These are phyloP conservation scores for Incurvaria masculella DNA, from an alignment of 2,888 invertebrate genomes.

Conservation along the genomic window DNA sequence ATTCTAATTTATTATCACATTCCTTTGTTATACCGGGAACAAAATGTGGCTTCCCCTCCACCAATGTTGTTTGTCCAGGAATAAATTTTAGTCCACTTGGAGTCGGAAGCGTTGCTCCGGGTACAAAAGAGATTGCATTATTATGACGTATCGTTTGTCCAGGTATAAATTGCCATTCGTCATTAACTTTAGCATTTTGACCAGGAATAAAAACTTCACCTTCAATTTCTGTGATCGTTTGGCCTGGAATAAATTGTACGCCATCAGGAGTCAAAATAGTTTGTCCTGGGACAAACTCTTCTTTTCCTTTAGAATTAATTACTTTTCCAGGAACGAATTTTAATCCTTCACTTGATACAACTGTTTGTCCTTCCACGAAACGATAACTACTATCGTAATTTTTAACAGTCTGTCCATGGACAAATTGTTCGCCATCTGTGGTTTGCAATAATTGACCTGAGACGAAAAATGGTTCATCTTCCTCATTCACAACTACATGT, in stretches of 20 bases:
- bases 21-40: constrained; percentile 57
- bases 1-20: constrained; percentile 39
- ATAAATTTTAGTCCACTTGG: constrained; percentile 62
- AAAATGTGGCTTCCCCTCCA: constrained; percentile 53
- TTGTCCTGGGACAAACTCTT: constrained; percentile 61
- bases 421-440: constrained; percentile 52
- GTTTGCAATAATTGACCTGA: constrained; percentile 67
- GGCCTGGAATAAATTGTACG: constrained; percentile 63
- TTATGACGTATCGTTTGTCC: constrained; percentile 61
- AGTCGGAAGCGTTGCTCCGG: constrained; percentile 62
- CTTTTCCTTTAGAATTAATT: constrained; percentile 42
- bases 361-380: constrained; percentile 62
- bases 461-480: constrained; percentile 62
- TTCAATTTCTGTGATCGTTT: constrained; percentile 51
- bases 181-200: constrained; percentile 52
- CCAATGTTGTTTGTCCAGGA: constrained; percentile 59
- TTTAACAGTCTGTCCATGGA: constrained; percentile 63
- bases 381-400: constrained; percentile 52
- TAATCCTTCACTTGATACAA: constrained; percentile 57
- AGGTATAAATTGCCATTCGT: constrained; percentile 63
- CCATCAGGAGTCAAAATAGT: constrained; percentile 57
- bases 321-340: constrained; percentile 62
- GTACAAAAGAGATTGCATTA: constrained; percentile 55
- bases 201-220: constrained; percentile 61
- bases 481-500: constrained; percentile 60